Evolutionary conservation across 2,113 vertebrate genomes (phyloP).

Genomic region (Rhea americana): DNA sequence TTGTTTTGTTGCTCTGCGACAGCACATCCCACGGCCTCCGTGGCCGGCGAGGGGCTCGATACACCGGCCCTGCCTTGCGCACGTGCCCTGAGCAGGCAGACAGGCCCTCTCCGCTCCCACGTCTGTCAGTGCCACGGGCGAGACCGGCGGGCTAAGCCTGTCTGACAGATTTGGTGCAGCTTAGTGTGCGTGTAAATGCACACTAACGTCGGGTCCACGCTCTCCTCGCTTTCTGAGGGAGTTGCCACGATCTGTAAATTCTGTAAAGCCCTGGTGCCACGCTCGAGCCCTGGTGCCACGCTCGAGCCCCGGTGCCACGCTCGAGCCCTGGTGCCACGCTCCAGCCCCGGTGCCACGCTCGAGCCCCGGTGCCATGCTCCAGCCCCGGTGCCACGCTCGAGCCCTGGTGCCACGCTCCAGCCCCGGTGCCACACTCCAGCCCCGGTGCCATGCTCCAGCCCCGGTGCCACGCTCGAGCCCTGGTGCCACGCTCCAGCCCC

Average conservation of each 20-base stretch:
- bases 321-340: accelerated
- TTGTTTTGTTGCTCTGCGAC: accelerated
- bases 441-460: accelerated
- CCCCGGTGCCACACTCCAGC: too few relatives aligned
- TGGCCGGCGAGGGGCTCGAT: not conserved
- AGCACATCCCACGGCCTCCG: not conserved
- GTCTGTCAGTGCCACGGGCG: accelerated
- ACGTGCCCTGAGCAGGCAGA: not conserved
- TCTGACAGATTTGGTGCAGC: not conserved
- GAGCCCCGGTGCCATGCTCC: too few relatives aligned
- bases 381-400: too few relatives aligned
- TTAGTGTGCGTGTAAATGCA: not conserved
- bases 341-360: accelerated
- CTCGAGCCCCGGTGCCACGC: too few relatives aligned
- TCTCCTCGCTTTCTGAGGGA: not conserved
- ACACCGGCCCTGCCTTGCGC: not conserved
- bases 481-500: too few relatives aligned
- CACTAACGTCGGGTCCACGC: too few relatives aligned
- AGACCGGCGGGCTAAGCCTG: not conserved
- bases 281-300: too few relatives aligned
- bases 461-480: accelerated
- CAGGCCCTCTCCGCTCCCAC: too few relatives aligned
- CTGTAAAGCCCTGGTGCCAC: too few relatives aligned
- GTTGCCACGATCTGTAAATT: too few relatives aligned
- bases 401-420: too few relatives aligned